Conservation (phyloP, 2,797 vertebrate genomes). For the Odontamblyopus lacepedii region DNA sequence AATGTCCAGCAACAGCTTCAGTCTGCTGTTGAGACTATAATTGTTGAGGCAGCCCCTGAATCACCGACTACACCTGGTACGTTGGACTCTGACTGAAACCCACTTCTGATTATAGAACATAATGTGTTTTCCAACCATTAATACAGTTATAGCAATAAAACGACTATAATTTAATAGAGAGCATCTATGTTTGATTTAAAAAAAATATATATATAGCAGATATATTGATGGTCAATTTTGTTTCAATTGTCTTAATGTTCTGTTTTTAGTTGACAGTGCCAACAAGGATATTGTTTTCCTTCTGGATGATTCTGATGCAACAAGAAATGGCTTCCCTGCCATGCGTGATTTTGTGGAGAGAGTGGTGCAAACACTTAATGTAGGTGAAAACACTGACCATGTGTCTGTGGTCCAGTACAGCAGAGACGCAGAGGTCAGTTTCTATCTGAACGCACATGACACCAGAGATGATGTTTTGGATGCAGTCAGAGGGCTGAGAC, state of each 20-base stretch:
- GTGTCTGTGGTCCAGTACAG: slow-evolving; percentile 85
- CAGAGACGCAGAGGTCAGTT: slow-evolving; percentile 72
- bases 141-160: too few species aligned
- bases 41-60: not conserved
- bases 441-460: slow-evolving; percentile 76
- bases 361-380: slow-evolving; percentile 78
- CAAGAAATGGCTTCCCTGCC: slow-evolving; percentile 76
- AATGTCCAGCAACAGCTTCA: slow-evolving; percentile 8
- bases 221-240: too few species aligned
- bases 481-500: slow-evolving; percentile 37
- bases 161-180: too few species aligned
- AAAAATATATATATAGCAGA: too few species aligned
- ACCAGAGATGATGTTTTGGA: slow-evolving; percentile 40
- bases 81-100: not conserved
- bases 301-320: slow-evolving; percentile 83
- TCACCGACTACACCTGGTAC: slow-evolving; percentile 2
- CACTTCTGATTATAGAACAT: too few species aligned
- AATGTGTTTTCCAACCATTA: too few species aligned
- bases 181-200: too few species aligned
- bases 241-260: not conserved
- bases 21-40: not conserved
- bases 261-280: slow-evolving; percentile 26
- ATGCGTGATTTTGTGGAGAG: slow-evolving; percentile 81
- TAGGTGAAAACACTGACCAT: slow-evolving; percentile 77
- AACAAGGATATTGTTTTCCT: slow-evolving; percentile 86